Conservation (phyloP, 2,113 vertebrate species). For the Gavia stellata region DNA sequence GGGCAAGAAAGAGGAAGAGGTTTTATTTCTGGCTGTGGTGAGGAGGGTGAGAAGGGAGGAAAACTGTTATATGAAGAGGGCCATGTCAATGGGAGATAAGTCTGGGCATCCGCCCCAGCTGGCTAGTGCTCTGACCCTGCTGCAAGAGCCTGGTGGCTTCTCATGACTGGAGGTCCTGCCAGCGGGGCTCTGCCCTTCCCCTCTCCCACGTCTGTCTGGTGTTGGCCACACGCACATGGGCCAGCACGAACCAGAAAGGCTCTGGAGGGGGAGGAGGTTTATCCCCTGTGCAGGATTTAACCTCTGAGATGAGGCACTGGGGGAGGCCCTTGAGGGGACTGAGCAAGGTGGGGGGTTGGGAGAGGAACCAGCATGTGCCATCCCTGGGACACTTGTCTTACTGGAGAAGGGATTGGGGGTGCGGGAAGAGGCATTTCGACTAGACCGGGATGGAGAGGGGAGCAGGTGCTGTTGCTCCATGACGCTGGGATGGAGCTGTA, state of each 20-base stretch:
- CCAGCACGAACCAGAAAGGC: neutral
- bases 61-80: neutral
- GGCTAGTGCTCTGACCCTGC: neutral
- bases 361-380: accelerated
- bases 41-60: neutral
- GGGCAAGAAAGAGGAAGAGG: neutral
- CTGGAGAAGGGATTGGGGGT: accelerated
- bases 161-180: neutral
- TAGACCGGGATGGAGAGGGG: accelerated
- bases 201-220: neutral
- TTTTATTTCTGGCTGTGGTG: neutral
- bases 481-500: neutral
- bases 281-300: neutral
- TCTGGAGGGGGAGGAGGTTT: neutral
- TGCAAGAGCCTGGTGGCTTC: neutral
- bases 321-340: neutral
- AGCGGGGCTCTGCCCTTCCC: neutral
- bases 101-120: neutral
- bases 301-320: neutral
- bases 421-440: neutral
- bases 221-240: neutral
- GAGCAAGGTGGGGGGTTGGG: neutral
- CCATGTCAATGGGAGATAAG: neutral
- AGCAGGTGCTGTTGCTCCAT: accelerated
- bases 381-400: accelerated